Percentiles rank a stretch among this genome's conserved stretches.
phyloP scores from a whole-genome alignment of 1,140 invertebrate species.

The Augochlora pura region DNA sequence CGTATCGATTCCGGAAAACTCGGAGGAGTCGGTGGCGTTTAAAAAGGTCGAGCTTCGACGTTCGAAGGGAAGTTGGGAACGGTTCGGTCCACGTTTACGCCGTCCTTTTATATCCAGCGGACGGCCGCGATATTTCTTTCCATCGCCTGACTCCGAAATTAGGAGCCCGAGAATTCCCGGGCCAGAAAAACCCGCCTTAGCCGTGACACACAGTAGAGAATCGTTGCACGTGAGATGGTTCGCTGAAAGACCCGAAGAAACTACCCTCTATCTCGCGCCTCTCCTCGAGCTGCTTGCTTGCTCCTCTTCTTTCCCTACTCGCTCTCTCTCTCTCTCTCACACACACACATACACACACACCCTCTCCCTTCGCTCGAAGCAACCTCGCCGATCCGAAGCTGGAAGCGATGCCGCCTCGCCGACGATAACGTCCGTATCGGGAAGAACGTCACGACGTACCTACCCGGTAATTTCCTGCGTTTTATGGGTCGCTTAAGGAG shows the following conservation, averaged over 20 bases:
- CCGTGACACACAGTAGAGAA: constrained; percentile 21
- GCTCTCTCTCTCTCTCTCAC: neutral
- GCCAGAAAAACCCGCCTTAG: constrained; percentile 3
- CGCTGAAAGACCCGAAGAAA: constrained; percentile 18
- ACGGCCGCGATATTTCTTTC: constrained; percentile 19
- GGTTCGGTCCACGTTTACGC: neutral
- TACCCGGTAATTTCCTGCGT: constrained; percentile 77
- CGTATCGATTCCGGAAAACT: neutral
- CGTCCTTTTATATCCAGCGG: constrained; percentile 27
- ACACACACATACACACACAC: too few relatives aligned
- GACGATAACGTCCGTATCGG: constrained; percentile 71
- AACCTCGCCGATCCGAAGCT: constrained; percentile 36
- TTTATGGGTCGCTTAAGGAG: constrained; percentile 74
- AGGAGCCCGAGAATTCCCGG: constrained; percentile 16
- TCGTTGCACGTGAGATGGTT: constrained; percentile 44
- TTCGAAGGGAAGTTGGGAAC: neutral
- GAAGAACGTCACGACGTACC: constrained; percentile 63
- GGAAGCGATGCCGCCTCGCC: constrained; percentile 45
- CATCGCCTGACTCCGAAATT: constrained; percentile 41
- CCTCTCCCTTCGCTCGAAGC: neutral
- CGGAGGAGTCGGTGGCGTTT: too few relatives aligned
- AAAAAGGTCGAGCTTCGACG: too few relatives aligned
- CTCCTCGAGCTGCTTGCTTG: neutral
- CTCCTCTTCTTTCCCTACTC: neutral
- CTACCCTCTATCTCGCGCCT: constrained; percentile 49